Evolutionary conservation across 2,797 vertebrate species (phyloP).

Genomic region (Bradypodion pumilum): DNA sequence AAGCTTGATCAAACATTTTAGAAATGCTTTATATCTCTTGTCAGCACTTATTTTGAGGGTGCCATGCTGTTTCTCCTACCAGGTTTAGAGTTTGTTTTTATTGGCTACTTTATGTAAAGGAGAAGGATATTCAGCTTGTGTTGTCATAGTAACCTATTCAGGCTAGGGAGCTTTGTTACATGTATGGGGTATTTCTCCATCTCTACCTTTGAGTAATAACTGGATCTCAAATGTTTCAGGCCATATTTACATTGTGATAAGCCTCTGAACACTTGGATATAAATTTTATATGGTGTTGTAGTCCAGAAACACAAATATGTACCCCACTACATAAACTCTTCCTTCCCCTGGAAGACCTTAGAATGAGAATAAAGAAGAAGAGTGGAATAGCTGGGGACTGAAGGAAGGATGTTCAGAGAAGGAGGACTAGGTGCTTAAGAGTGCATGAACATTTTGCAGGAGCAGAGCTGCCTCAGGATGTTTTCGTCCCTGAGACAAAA

Average conservation of each 20-base stretch:
- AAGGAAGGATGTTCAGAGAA: too few species aligned
- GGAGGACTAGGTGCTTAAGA: too few species aligned
- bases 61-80: slow-evolving; percentile 29
- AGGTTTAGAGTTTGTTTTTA: slow-evolving; percentile 42
- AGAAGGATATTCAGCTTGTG: slow-evolving; percentile 53
- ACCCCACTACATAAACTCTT: too few species aligned
- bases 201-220: slow-evolving; percentile 49
- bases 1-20: slow-evolving; percentile 45
- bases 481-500: neutral
- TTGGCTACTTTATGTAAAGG: slow-evolving; percentile 49
- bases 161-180: slow-evolving; percentile 67
- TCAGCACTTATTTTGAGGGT: slow-evolving; percentile 47
- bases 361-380: neutral
- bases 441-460: neutral
- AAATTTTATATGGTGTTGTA: neutral
- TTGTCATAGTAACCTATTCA: slow-evolving; percentile 64
- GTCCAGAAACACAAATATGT: too few species aligned
- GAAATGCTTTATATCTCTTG: slow-evolving; percentile 42
- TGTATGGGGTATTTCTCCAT: slow-evolving; percentile 64
- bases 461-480: neutral
- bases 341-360: neutral
- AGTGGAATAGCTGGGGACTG: too few species aligned
- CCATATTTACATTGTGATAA: slow-evolving; percentile 43
- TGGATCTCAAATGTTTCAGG: slow-evolving; percentile 56
- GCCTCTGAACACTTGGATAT: slow-evolving; percentile 10